Evolutionary conservation across 2,113 vertebrate genomes (phyloP).

Genomic region (Boleophthalmus pectinirostris): DNA sequence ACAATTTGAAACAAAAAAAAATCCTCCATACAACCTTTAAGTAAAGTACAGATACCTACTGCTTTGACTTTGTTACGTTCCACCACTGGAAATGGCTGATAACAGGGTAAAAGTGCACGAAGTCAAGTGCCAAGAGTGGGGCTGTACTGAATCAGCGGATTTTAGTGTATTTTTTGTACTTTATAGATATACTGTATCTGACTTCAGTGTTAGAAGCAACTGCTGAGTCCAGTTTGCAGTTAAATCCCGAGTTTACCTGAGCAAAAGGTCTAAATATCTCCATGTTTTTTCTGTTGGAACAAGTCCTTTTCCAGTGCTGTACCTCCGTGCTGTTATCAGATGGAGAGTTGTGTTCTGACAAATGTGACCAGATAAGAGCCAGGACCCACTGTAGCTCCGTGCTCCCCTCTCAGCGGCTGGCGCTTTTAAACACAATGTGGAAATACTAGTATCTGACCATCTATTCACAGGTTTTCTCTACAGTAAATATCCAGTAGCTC

Average conservation of each 20-base stretch:
- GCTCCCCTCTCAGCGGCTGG: background rate
- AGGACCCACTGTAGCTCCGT: background rate
- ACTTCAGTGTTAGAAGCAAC: background rate
- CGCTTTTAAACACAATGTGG: background rate
- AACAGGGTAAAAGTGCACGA: no score
- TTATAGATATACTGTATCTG: no score
- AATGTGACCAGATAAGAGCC: constrained; percentile 8
- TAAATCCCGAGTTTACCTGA: background rate
- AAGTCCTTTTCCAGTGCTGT: background rate
- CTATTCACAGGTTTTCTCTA: background rate
- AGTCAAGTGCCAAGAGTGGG: no score
- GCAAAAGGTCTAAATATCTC: background rate
- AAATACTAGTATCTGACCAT: background rate
- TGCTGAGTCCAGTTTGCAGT: background rate
- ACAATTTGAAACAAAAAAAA: no score
- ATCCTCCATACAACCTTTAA: no score
- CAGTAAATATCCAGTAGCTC: no score
- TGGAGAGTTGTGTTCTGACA: background rate
- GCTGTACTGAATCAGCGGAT: no score
- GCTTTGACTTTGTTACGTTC: no score
- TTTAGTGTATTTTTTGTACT: no score
- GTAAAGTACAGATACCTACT: no score
- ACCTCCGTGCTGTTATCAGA: background rate
- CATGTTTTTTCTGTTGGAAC: background rate
- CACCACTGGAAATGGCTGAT: no score